Evolutionary conservation across 2,888 invertebrate species (phyloP), one percentile per base, ranked within the genome.

Genomic region (Lithophane leautieri): DNA sequence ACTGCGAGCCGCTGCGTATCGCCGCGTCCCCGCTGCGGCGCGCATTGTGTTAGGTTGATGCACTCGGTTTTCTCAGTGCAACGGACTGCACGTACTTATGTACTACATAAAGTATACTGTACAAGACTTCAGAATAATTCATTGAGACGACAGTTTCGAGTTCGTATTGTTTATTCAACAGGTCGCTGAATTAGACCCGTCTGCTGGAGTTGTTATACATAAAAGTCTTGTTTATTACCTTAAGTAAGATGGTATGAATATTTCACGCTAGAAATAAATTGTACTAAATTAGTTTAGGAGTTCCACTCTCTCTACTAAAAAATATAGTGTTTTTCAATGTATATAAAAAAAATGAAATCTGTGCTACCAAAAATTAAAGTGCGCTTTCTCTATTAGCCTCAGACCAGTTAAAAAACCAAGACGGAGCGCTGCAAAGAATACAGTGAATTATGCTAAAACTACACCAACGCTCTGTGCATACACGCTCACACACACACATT

Each of bases 1-100:
- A 73, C n/a, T 77, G 79, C 77, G 19, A 42, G 4, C 42, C 54
- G 34, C 52, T 70, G 73, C 42, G 61, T 44, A 11, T 2, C 63
- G 44, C 52, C 11, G 62, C 34, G 69, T 28, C 8, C 60, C 54
- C 22, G n/a, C 34, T 40, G 54, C 16, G 42, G 16, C 6, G 34
- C 22, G 34, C 62, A 73, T 81, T 82, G 62, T 82, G 40, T 19
- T 62, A 68, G 85, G 78, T 75, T 83, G 66, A 79, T 85, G 83
- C 78, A 78, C 77, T 65, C 70, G 22, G 28, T n/a, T 54, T 12
- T 74, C 76, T 63, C 70, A 47, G 67, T 61, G 66, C 74, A 78
- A 74, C 68, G 58, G 67, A 68, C 56, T 62, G 34, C 22, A 58
- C 19, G n/a, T 62, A 68, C 56, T n/a, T 47, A n/a, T 14, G 63